A percentile compares a stretch with the other conserved stretches of the same genome.
phyloP scores from a whole-genome alignment of 2,113 vertebrate genomes.

The Pica pica region DNA sequence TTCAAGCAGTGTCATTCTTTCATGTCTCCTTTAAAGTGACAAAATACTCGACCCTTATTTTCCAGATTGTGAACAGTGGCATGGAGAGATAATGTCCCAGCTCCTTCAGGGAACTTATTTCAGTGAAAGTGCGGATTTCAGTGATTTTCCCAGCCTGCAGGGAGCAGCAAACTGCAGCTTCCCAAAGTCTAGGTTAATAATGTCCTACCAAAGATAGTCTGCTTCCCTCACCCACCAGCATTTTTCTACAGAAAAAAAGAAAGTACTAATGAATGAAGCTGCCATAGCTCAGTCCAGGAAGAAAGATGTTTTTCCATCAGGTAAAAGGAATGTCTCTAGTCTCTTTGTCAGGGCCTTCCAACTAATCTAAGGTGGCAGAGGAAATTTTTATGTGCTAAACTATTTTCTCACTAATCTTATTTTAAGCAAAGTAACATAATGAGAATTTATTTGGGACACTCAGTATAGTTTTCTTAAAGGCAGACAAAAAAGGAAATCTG shows the following conservation, averaged over 20 bases:
- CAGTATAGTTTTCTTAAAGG: not conserved
- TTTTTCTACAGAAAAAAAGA: not conserved
- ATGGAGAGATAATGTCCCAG: not conserved
- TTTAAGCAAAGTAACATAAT: constrained; percentile 30
- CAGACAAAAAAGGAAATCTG: constrained; percentile 31
- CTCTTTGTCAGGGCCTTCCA: not conserved
- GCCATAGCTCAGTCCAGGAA: not conserved
- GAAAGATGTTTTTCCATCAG: not conserved
- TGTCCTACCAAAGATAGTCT: not conserved
- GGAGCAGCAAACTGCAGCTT: not conserved
- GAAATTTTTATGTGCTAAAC: not conserved
- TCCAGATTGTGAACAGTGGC: not conserved
- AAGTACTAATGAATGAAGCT: not conserved
- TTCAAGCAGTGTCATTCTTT: not conserved
- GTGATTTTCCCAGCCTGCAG: not conserved
- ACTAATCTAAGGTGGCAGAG: not conserved
- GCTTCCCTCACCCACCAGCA: not conserved
- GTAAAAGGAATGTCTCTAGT: not conserved
- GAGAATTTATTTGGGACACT: constrained; percentile 3
- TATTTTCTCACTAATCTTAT: constrained; percentile 26
- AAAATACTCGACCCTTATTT: not conserved
- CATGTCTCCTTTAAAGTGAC: not conserved
- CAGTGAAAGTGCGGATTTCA: not conserved
- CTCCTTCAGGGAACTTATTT: not conserved
- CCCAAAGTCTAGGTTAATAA: not conserved